Evolutionary conservation across 1,140 invertebrate species (phyloP), one percentile per base, ranked within the genome.

Genomic region (Trachelipus rathkii): DNA sequence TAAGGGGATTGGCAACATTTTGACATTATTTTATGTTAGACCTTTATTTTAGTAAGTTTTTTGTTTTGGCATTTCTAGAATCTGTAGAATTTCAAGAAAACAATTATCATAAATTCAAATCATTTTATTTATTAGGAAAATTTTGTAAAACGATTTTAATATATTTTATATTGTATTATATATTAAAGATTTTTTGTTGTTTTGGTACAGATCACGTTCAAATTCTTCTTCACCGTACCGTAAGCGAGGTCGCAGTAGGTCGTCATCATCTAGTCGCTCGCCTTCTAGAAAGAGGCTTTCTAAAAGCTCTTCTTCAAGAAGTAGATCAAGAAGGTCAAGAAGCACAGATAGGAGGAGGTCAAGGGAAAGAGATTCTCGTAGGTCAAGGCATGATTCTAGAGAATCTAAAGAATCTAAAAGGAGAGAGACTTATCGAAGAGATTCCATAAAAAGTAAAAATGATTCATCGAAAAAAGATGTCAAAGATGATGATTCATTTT

Each of bases 211-310:
- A 15, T 60, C 50, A 13, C 50, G 50, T 60, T 60, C 50, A 19
- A 60, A 19, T 19, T 60, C 50, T 19, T 60, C 50, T 60, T 60
- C 50, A 15, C 50, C 50, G 4, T 19, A 60, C 11, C 11, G 50
- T 4, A 60, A 60, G 50, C 11, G 50, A 60, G 50, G 50, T 15
- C 50, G 50, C 8, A 60, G 50, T 19, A 19, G 50, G 50, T 60
- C 50, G 50, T 60, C 50, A 60, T 60, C 50, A 13, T 60, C 50
- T 60, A 60, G 50, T 60, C 50, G 50, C 11, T 60, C 50, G 11
- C 19, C 50, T 8, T 60, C 50, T 15, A 2, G 50, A 19, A 60
- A 19, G 19, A 60, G 19, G 50, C 19, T 8, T 19, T 3, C 50
- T 60, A 60, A 19, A 8, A 60, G 50, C 11, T 60, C 50, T 60